Conservation (phyloP, 1,140 invertebrate genomes). For the Drosophila punjabiensis region DNA sequence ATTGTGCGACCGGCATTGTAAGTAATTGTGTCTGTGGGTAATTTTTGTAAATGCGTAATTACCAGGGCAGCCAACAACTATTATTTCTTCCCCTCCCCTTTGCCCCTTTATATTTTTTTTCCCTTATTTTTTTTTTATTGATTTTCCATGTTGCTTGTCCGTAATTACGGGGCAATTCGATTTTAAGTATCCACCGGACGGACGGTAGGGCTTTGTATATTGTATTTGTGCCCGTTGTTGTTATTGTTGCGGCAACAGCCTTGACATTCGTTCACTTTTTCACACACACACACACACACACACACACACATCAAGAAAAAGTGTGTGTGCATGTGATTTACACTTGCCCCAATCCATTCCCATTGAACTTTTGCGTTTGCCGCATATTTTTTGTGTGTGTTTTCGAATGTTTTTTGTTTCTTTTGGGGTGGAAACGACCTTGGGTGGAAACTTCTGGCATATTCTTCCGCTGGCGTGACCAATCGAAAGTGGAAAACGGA, state of each 20-base stretch:
- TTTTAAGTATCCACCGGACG: conserved; percentile 30
- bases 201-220: conserved; percentile 11
- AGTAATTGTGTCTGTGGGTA: conserved; percentile 40
- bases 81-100: background rate
- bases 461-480: conserved; percentile 27
- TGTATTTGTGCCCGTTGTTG: conserved; percentile 9
- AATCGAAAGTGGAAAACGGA: conserved; percentile 27
- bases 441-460: conserved; percentile 51
- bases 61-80: conserved; percentile 28
- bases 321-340: conserved; percentile 27
- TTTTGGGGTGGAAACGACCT: conserved; percentile 20
- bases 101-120: background rate
- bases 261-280: conserved; percentile 50
- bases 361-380: conserved; percentile 4
- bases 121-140: conserved; percentile 47
- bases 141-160: conserved; percentile 41
- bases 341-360: conserved; percentile 18
- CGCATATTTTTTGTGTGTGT: background rate
- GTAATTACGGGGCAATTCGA: conserved; percentile 51
- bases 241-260: conserved; percentile 24
- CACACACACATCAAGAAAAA: background rate
- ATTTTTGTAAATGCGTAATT: conserved; percentile 59
- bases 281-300: background rate
- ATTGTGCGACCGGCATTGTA: background rate
- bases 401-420: background rate